These are phyloP conservation scores for Escarpia spicata DNA, from an alignment of 2,888 invertebrate species.

Conservation along the genomic window DNA sequence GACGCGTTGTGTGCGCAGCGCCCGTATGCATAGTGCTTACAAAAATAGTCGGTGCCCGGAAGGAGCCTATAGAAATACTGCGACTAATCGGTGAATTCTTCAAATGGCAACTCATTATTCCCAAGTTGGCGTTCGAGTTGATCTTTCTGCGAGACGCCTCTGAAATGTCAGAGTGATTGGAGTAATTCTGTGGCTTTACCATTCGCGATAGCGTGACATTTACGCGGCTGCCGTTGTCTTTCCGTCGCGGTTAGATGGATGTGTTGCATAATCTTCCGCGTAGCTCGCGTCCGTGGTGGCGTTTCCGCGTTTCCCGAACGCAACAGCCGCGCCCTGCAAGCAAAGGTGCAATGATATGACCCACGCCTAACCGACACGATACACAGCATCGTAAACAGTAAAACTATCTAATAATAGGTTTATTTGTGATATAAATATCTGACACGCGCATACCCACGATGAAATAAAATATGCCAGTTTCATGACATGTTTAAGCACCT, in stretches of 20 bases:
- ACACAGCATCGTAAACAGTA: background rate
- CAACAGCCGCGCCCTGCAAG: background rate
- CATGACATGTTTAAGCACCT: too few species aligned
- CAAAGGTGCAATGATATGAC: background rate
- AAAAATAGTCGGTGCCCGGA: background rate
- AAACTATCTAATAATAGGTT: background rate
- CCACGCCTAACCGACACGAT: background rate
- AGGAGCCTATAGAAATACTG: background rate
- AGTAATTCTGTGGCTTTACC: background rate
- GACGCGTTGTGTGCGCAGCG: background rate
- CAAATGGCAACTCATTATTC: constrained; percentile 11
- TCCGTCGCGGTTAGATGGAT: background rate
- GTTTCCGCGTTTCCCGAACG: background rate
- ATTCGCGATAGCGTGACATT: constrained; percentile 13
- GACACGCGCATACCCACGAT: too few species aligned
- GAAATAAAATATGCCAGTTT: too few species aligned
- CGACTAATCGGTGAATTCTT: background rate
- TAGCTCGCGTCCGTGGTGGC: background rate
- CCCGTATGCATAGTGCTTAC: background rate
- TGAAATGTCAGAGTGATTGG: background rate
- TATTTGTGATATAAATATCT: background rate
- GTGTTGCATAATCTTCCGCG: background rate
- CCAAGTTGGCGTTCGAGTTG: constrained; percentile 5
- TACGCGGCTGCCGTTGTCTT: background rate
- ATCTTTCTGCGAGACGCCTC: background rate